A percentile compares a stretch with the other conserved stretches of the same genome.
Evolutionary conservation across 2,888 invertebrate genomes (phyloP).

Genomic region (Liopterus haemorrhoidalis): DNA sequence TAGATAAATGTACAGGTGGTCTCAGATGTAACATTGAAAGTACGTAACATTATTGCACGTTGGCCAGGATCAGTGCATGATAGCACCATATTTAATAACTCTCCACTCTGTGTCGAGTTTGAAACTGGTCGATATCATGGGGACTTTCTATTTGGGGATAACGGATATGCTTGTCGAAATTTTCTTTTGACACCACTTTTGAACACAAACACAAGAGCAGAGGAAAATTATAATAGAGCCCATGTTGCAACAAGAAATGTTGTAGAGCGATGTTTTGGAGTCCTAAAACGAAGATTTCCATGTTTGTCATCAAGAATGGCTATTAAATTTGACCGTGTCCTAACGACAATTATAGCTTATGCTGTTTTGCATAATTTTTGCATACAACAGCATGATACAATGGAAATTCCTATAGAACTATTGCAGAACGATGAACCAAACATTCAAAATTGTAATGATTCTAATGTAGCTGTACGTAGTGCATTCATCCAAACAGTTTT

Average conservation of each 20-base stretch:
- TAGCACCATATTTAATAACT: slow-evolving; percentile 34
- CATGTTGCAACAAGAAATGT: slow-evolving; percentile 15
- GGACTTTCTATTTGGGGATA: not conserved
- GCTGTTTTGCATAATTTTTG: too few species aligned
- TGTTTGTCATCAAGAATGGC: too few species aligned
- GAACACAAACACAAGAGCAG: not conserved
- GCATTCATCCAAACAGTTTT: too few species aligned
- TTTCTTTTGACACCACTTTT: slow-evolving; percentile 4
- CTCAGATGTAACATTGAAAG: slow-evolving; percentile 27
- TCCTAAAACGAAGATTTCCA: too few species aligned
- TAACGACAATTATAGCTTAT: too few species aligned
- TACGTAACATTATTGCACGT: slow-evolving; percentile 28
- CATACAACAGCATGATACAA: too few species aligned
- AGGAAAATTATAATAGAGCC: slow-evolving; percentile 1
- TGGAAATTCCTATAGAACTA: too few species aligned
- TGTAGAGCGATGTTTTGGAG: slow-evolving; percentile 20
- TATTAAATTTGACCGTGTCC: too few species aligned
- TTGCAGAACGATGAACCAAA: too few species aligned
- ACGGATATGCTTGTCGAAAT: not conserved
- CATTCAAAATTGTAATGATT: too few species aligned
- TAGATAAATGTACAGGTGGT: slow-evolving; percentile 35
- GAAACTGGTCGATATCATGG: not conserved
- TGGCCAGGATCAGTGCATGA: slow-evolving; percentile 35
- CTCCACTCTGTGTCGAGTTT: slow-evolving; percentile 15
- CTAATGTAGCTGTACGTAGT: too few species aligned